Conservation (phyloP, 2,113 vertebrate genomes). For the Xerus inauris region DNA sequence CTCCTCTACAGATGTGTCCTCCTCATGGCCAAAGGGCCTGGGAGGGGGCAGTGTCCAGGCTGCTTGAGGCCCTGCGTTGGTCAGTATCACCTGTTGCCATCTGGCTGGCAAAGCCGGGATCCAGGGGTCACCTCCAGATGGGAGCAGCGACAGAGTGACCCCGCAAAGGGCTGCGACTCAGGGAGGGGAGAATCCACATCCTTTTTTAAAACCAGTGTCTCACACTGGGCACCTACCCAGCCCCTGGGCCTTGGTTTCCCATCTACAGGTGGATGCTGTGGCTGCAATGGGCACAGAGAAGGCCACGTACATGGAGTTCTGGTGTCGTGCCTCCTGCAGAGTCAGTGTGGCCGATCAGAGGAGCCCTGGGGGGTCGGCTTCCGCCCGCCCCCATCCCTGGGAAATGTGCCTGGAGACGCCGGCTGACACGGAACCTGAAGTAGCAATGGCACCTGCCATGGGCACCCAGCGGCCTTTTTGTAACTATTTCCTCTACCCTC, state of each 20-base stretch:
- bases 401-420: not conserved
- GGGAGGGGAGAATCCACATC: too few relatives aligned
- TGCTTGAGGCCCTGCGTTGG: accelerated
- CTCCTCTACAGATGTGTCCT: not conserved
- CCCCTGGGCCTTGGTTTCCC: not conserved
- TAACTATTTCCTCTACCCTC: not conserved
- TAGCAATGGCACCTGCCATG: not conserved
- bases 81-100: not conserved
- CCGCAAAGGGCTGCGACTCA: not conserved
- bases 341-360: accelerated
- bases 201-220: not conserved
- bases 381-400: too few relatives aligned
- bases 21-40: accelerated
- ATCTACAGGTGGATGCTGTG: too few relatives aligned
- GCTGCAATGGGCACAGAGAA: too few relatives aligned
- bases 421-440: not conserved
- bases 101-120: not conserved
- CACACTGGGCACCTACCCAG: accelerated
- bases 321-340: too few relatives aligned
- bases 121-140: not conserved
- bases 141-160: not conserved
- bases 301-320: too few relatives aligned
- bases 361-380: too few relatives aligned
- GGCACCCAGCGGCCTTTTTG: not conserved
- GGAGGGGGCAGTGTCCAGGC: not conserved